phyloP scores from a whole-genome alignment of 2,113 vertebrate genomes.

The Eonycteris spelaea region DNA sequence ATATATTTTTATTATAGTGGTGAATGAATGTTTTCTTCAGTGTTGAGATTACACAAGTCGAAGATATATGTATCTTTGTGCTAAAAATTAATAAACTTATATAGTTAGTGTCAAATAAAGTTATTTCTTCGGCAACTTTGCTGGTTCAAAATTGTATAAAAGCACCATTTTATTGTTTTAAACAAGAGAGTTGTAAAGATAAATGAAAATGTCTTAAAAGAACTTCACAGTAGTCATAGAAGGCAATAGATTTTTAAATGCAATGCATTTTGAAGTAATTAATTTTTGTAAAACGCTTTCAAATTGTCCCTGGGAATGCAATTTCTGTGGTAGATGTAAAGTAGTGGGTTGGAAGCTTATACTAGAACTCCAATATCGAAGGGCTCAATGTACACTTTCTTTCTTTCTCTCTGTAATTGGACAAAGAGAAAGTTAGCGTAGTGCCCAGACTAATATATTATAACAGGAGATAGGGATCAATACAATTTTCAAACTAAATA shows the following conservation, averaged over 20 bases:
- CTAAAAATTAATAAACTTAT: background rate
- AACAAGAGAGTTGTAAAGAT: conserved; percentile 18
- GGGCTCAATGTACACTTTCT: background rate
- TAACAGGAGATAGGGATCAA: conserved; percentile 42
- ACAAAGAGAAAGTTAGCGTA: conserved; percentile 48
- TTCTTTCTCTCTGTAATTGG: conserved; percentile 37
- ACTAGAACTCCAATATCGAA: background rate
- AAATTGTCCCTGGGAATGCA: conserved; percentile 21
- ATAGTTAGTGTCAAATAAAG: background rate
- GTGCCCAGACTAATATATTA: conserved; percentile 25
- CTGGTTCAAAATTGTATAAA: background rate
- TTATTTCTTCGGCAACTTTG: background rate
- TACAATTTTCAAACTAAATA: conserved; percentile 67
- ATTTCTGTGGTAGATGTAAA: conserved; percentile 40
- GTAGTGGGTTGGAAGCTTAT: background rate
- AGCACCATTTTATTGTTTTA: background rate
- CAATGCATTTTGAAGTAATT: conserved; percentile 58
- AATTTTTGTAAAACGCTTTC: conserved; percentile 63
- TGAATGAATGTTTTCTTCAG: background rate
- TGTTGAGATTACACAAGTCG: background rate
- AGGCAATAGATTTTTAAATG: conserved; percentile 49
- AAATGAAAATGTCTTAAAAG: conserved; percentile 26
- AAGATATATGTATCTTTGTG: background rate
- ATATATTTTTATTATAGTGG: background rate
- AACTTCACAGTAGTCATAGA: conserved; percentile 8